These are phyloP conservation scores for Rhinophrynus dorsalis DNA, from an alignment of 2,797 vertebrate genomes.

Conservation along the genomic window DNA sequence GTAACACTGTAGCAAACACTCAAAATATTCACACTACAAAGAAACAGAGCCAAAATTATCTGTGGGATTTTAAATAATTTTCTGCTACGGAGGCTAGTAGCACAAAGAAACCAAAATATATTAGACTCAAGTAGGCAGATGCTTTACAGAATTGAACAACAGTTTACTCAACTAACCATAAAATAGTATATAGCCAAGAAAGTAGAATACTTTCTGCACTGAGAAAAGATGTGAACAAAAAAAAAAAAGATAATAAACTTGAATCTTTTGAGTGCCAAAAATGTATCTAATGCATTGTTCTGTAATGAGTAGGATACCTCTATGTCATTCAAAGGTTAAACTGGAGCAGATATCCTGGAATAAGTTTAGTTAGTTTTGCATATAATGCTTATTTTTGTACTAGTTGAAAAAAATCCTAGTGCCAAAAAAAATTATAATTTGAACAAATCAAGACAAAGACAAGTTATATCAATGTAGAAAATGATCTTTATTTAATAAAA, in stretches of 20 bases:
- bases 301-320: too few relatives aligned
- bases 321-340: too few relatives aligned
- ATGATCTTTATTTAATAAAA: too few relatives aligned
- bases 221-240: background rate
- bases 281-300: background rate
- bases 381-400: too few relatives aligned
- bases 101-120: background rate
- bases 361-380: too few relatives aligned
- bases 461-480: too few relatives aligned
- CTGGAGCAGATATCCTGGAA: too few relatives aligned
- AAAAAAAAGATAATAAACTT: background rate
- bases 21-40: conserved; percentile 5
- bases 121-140: background rate
- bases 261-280: too few relatives aligned
- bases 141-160: background rate
- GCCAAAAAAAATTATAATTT: too few relatives aligned
- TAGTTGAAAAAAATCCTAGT: too few relatives aligned
- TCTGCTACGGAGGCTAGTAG: background rate
- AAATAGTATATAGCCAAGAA: background rate
- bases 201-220: background rate
- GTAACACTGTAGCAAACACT: background rate
- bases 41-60: background rate
- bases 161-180: background rate
- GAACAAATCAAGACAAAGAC: too few relatives aligned
- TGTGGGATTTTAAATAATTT: conserved; percentile 3